These are phyloP conservation scores for Chaetodon trifasciatus DNA, from an alignment of 2,797 vertebrate species.

Conservation along the genomic window DNA sequence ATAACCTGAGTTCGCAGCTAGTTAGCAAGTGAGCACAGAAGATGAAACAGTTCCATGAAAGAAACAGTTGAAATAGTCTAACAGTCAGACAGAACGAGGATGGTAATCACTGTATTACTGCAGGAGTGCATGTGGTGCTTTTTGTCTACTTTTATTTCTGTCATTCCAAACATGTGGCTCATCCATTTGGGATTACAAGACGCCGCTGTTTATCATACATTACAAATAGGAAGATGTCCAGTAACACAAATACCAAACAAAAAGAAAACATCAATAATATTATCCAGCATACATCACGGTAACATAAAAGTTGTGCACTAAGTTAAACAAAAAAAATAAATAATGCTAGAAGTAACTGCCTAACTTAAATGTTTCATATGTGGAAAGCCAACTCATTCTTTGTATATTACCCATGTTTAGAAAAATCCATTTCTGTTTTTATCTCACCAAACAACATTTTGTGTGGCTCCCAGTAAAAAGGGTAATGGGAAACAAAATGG, in stretches of 20 bases:
- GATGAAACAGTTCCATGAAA: too few relatives aligned
- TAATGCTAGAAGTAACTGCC: not conserved
- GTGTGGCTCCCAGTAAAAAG: not conserved
- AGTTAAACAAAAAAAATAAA: not conserved
- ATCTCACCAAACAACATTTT: not conserved
- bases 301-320: not conserved
- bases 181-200: not conserved
- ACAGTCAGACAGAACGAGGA: too few relatives aligned
- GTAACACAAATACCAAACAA: not conserved
- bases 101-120: too few relatives aligned
- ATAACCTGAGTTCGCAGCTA: too few relatives aligned
- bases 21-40: not conserved
- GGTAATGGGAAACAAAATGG: not conserved
- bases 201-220: not conserved
- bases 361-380: not conserved
- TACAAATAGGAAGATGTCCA: not conserved
- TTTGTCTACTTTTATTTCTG: too few relatives aligned
- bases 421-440: not conserved
- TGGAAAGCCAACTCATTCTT: not conserved
- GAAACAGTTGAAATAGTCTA: not conserved
- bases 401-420: not conserved
- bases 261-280: not conserved
- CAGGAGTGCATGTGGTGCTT: too few relatives aligned
- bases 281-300: too few relatives aligned
- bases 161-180: too few relatives aligned